phyloP scores from a whole-genome alignment of 2,797 vertebrate species.

The Cygnus olor region DNA sequence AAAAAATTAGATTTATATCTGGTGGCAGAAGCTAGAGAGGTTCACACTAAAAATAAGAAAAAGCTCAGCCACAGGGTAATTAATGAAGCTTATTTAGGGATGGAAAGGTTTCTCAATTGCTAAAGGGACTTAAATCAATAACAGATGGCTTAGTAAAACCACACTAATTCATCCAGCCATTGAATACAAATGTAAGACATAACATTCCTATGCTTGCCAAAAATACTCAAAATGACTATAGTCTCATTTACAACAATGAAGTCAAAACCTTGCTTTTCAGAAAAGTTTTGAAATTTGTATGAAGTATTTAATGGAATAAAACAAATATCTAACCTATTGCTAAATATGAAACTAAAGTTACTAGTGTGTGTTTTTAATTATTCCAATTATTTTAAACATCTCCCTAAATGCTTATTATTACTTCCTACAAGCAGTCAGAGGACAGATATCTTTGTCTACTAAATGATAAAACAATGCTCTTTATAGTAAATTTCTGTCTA shows the following conservation, averaged over 20 bases:
- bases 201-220: neutral
- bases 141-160: neutral
- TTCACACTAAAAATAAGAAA: neutral
- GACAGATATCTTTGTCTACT: neutral
- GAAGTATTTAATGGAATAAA: neutral
- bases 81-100: neutral
- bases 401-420: neutral
- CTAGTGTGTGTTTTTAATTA: neutral
- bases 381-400: neutral
- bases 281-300: neutral
- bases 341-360: neutral
- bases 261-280: neutral
- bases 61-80: neutral
- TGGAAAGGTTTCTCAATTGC: neutral
- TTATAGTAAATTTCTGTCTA: neutral
- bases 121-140: neutral
- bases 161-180: neutral
- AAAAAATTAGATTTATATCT: neutral
- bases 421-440: neutral
- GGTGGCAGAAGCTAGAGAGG: neutral
- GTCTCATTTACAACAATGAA: neutral
- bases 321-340: neutral
- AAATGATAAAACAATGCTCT: neutral
- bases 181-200: neutral
- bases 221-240: neutral